Evolutionary conservation across 2,113 vertebrate genomes (phyloP).

Genomic region (Dicerorhinus sumatrensis): DNA sequence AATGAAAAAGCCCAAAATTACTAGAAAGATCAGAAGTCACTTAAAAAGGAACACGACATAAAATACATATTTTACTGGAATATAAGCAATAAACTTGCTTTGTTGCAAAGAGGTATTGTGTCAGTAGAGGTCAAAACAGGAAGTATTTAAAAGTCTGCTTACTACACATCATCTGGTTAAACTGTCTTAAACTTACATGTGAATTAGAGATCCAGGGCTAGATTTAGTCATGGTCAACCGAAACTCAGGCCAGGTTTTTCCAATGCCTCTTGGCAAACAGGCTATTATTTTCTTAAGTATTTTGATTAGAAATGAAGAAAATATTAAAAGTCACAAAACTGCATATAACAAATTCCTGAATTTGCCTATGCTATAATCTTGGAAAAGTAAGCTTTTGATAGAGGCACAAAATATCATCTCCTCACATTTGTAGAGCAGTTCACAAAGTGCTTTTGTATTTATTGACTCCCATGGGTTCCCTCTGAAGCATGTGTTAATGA

Average conservation of each 20-base stretch:
- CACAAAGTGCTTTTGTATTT: background rate
- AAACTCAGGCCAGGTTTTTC: slow-evolving; percentile 45
- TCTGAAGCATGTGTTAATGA: background rate
- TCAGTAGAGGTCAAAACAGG: slow-evolving; percentile 22
- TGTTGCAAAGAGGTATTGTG: slow-evolving; percentile 12
- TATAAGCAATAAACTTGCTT: slow-evolving; percentile 47
- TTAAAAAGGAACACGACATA: background rate
- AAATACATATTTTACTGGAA: slow-evolving; percentile 7
- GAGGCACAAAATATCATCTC: background rate
- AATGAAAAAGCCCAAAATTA: background rate
- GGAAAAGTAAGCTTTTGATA: background rate
- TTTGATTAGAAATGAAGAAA: slow-evolving; percentile 48
- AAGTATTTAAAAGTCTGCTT: slow-evolving; percentile 53
- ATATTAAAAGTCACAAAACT: slow-evolving; percentile 19
- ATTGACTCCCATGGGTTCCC: background rate
- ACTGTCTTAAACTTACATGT: slow-evolving; percentile 47
- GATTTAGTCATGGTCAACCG: slow-evolving; percentile 57
- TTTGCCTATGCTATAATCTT: background rate
- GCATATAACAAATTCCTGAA: background rate
- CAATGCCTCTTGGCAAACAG: background rate
- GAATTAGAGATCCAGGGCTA: slow-evolving; percentile 41
- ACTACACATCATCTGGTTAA: slow-evolving; percentile 41
- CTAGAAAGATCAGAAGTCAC: slow-evolving; percentile 39
- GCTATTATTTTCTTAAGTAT: slow-evolving; percentile 10
- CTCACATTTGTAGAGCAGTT: background rate